Evolutionary conservation across 2,888 invertebrate genomes (phyloP), one percentile per base, ranked within the genome.

Genomic region (Osmoderma eremita): DNA sequence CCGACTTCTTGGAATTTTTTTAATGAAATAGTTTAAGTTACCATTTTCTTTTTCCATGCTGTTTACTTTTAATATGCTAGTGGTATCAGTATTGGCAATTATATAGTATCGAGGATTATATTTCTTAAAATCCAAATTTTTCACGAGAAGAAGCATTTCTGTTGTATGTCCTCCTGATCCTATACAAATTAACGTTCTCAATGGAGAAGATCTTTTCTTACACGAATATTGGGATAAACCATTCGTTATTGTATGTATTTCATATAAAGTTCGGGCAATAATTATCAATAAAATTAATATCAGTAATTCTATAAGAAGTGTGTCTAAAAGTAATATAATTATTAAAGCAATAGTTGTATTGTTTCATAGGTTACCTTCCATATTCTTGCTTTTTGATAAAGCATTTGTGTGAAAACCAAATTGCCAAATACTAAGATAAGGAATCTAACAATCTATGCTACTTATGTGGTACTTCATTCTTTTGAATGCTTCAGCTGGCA

Each of bases 81-180:
- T 91, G 10, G 78, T 80, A 81, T 98, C 98, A 65, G 88, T 90
- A 56, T 87, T 85, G 2, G 97, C 94, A 70, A 93, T 82, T 50
- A 97, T 82, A 78, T 95, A 97, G 65, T 89, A 82, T 63, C 95
- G 84, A 0, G 95, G 94, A 0, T 83, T 81, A 78, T 93, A 95
- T 75, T 86, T 86, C 1, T 81, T 76, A n/a, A 81, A 78, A 74
- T 89, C 85, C 49, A 97, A 78, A 24, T 85, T 84, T 71, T 86
- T 83, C 4, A 92, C 80, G 45, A 98, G 84, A 70, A 89, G 86
- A 56, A 97, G 80, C 86, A 99, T 91, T 86, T 99, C 98, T n/a
- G 92, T 90, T 0, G 98, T 98, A 79, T 99, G 98, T 0, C 96
- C 96, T 65, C 95, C 96, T 72, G 92, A 91, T 41, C 91, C 92